Evolutionary conservation across 2,888 invertebrate species (phyloP).

Genomic region (Choreutis nemorana): DNA sequence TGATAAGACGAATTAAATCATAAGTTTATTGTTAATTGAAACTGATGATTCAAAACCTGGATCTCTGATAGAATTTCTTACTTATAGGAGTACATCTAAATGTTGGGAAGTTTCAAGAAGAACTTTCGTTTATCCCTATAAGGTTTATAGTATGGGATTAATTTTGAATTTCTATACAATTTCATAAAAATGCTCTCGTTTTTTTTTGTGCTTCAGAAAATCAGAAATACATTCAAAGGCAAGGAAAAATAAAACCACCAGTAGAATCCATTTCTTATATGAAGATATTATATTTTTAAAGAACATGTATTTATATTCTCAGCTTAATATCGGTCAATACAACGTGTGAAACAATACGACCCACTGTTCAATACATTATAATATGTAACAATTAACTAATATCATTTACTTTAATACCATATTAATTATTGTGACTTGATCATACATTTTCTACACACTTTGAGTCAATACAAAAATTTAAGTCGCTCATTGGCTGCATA

Average conservation of each 20-base stretch:
- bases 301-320: conserved; percentile 59
- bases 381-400: conserved; percentile 62
- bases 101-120: too few relatives aligned
- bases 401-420: conserved; percentile 40
- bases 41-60: too few relatives aligned
- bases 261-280: conserved; percentile 38
- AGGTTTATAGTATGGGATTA: too few relatives aligned
- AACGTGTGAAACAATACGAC: conserved; percentile 58
- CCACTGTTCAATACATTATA: conserved; percentile 44
- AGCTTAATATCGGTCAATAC: conserved; percentile 58
- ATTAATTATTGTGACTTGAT: conserved; percentile 49
- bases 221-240: too few relatives aligned
- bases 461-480: conserved; percentile 46
- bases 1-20: too few relatives aligned
- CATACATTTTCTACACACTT: conserved; percentile 44
- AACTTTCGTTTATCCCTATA: too few relatives aligned
- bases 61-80: too few relatives aligned
- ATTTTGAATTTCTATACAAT: too few relatives aligned
- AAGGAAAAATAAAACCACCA: conserved; percentile 15
- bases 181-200: too few relatives aligned
- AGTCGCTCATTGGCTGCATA: conserved; percentile 33
- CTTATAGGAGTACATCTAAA: too few relatives aligned
- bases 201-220: too few relatives aligned
- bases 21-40: too few relatives aligned
- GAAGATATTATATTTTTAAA: conserved; percentile 66